Evolutionary conservation across 2,797 vertebrate genomes (phyloP).

Genomic region (Geotrypetes seraphini): DNA sequence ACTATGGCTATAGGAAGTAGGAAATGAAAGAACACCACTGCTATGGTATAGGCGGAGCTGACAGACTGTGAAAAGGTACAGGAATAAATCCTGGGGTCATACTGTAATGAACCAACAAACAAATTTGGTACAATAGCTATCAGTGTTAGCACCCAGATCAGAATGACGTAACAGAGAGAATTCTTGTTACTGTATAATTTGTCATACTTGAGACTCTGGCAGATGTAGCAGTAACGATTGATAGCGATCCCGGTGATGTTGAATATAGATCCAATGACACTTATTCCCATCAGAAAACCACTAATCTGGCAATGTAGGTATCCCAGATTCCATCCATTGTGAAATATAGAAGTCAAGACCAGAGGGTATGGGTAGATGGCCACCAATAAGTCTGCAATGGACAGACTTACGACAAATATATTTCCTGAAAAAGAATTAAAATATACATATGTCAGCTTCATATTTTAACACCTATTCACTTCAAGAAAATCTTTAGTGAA

Average conservation of each 20-base stretch:
- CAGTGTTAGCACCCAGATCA: slow-evolving; percentile 84
- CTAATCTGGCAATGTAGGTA: slow-evolving; percentile 89
- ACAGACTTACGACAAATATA: slow-evolving; percentile 91
- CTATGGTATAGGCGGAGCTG: slow-evolving; percentile 77
- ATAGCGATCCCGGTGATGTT: slow-evolving; percentile 94
- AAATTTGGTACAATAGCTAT: slow-evolving; percentile 86
- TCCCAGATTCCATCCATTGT: slow-evolving; percentile 85
- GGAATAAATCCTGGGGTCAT: slow-evolving; percentile 85
- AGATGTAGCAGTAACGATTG: slow-evolving; percentile 95
- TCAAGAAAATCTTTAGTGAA: neutral
- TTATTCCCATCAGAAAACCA: slow-evolving; percentile 90
- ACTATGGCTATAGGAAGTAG: slow-evolving; percentile 67
- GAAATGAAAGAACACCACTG: slow-evolving; percentile 88
- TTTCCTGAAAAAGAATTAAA: slow-evolving; percentile 67
- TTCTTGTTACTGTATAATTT: slow-evolving; percentile 85
- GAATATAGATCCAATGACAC: slow-evolving; percentile 92
- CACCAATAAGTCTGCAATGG: slow-evolving; percentile 87
- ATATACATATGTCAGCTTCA: slow-evolving; percentile 24
- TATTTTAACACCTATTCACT: slow-evolving; percentile 1
- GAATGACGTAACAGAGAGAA: slow-evolving; percentile 76
- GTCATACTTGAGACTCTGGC: slow-evolving; percentile 89
- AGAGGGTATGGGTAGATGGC: slow-evolving; percentile 92
- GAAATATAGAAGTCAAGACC: slow-evolving; percentile 84
- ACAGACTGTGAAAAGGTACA: slow-evolving; percentile 87
- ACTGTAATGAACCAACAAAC: slow-evolving; percentile 80